Base-by-base conservation (phyloP, 2,888 invertebrate species). In the Pantelozetes paolii region DNA sequence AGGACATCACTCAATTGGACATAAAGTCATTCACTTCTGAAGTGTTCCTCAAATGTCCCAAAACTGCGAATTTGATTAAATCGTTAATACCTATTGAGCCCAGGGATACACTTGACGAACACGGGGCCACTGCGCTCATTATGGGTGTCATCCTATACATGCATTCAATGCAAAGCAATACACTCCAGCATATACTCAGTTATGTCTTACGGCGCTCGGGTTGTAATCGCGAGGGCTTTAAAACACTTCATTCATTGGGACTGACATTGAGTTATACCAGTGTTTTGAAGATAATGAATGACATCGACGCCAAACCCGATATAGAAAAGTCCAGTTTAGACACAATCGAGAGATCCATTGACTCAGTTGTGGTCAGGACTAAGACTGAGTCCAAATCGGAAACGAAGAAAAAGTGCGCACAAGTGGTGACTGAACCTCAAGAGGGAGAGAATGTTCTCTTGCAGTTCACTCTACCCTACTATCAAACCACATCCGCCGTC, bases 261-360 rank as follows among this genome's bases (percentile, higher is more conserved):
- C 26, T 67, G 67, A 67, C 67, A 36, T 23, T 67, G 23, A 67
- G 67, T 67, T 67, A 67, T 67, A 67, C 67, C 23, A 67, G 67
- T 67, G 36, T 67, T 67, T 67, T 67, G 15, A 67, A 67, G 32
- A n/a, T 67, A 20, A 67, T 67, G 67, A 67, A 67, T 23, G 67
- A 67, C 15, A 67, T 67, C 67, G 67, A 67, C 67, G 40, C 67
- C 32, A 67, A 67, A 67, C 67, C 67, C n/a, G 67, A 67, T 67
- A 13, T 67, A 18, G 67, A 67, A 67, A 67, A 67, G 42, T 67
- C 67, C n/a, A 40, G 40, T 40, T 18, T 67, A 40, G 67, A 67
- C 15, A 67, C 67, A 30, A 67, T 67, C 15, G 67, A 67, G 26
- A 67, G 40, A 23, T 67, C 67, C 13, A 67, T 67, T 40, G 67